These are phyloP conservation scores for Gymnorhina tibicen DNA, from an alignment of 2,113 vertebrate species.

Conservation along the genomic window DNA sequence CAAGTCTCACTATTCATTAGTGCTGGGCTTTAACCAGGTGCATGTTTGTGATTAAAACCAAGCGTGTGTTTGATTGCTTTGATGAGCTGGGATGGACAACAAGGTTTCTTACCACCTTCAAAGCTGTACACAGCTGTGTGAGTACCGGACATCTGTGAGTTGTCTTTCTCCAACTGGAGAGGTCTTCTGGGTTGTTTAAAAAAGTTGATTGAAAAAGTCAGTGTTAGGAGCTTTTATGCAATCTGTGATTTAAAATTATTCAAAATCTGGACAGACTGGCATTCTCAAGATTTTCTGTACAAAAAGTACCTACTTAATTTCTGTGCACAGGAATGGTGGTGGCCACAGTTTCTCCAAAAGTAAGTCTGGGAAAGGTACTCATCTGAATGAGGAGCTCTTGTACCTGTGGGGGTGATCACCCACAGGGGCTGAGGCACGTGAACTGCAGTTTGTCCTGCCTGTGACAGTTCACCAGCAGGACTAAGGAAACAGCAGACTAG, in stretches of 20 bases:
- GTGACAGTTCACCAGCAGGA: not conserved
- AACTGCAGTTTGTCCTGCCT: not conserved
- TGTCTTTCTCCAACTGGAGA: not conserved
- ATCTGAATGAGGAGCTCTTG: not conserved
- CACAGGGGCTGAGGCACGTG: rapidly evolving
- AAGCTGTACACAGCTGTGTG: not conserved
- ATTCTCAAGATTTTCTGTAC: not conserved
- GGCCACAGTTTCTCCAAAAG: not conserved
- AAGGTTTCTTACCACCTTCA: not conserved
- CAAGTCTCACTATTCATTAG: not conserved
- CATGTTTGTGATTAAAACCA: not conserved
- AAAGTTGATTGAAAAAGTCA: not conserved
- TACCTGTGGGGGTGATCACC: not conserved
- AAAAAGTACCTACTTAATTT: not conserved
- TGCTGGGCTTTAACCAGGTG: not conserved
- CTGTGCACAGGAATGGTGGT: not conserved
- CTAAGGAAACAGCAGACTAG: not conserved
- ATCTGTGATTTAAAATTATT: not conserved
- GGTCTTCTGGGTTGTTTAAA: not conserved
- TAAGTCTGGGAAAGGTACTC: not conserved
- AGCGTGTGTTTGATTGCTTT: not conserved
- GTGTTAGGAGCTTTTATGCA: not conserved
- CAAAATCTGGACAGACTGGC: not conserved
- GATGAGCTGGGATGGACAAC: not conserved
- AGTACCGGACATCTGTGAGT: not conserved